Evolutionary conservation across 2,888 invertebrate species (phyloP).

Genomic region (Drosophila mulleri): DNA sequence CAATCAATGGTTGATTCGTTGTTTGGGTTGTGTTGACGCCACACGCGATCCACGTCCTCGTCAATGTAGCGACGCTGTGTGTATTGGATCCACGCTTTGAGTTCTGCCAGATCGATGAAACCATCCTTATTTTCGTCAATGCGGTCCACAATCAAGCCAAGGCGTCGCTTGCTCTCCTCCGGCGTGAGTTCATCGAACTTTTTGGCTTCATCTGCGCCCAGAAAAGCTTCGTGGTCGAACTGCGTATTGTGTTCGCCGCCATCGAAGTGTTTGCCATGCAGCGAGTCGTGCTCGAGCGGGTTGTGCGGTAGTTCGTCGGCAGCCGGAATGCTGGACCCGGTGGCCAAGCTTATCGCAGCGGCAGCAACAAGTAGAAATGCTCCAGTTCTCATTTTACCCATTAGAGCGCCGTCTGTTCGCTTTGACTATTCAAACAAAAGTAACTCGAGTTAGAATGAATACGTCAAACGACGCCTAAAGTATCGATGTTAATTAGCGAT

Average conservation of each 20-base stretch:
- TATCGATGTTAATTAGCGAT: conserved; percentile 36
- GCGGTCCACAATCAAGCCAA: conserved; percentile 96
- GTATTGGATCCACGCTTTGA: conserved; percentile 98
- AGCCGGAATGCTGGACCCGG: conserved; percentile 62
- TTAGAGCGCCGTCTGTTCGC: conserved; percentile 29
- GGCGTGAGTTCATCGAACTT: conserved; percentile 97
- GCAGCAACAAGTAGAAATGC: conserved; percentile 52
- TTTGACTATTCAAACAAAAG: conserved; percentile 43
- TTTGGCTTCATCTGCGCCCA: conserved; percentile 96
- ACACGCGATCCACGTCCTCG: conserved; percentile 96
- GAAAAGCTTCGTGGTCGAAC: conserved; percentile 98
- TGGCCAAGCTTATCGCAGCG: conserved; percentile 43
- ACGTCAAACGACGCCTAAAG: conserved; percentile 22
- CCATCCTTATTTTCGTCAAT: conserved; percentile 95
- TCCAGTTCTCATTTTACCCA: conserved; percentile 25
- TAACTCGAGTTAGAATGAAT: conserved; percentile 27
- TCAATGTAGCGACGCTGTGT: conserved; percentile 96
- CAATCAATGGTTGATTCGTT: conserved; percentile 90
- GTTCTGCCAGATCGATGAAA: conserved; percentile 92
- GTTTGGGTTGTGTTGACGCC: conserved; percentile 95
- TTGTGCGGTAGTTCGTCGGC: conserved; percentile 88
- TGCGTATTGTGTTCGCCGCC: conserved; percentile 94
- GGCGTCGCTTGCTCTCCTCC: conserved; percentile 96
- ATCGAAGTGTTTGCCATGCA: conserved; percentile 91
- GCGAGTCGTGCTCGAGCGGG: conserved; percentile 89